phyloP scores from a whole-genome alignment of 2,113 vertebrate species.

The Nerophis ophidion region DNA sequence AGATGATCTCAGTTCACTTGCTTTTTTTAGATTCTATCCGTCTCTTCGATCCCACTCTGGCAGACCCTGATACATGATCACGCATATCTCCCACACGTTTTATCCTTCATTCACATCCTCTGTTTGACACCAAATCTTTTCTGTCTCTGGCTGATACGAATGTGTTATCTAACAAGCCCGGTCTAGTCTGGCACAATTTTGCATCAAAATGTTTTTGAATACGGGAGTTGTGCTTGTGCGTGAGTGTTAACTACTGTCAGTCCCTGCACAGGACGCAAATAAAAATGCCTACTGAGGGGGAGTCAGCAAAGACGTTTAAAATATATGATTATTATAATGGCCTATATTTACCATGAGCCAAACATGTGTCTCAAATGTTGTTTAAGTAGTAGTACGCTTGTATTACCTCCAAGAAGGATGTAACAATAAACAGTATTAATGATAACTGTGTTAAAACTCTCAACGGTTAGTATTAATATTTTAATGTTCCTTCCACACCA shows the following conservation, averaged over 20 bases:
- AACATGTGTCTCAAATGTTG: conserved; percentile 30
- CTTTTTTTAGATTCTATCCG: conserved; percentile 12
- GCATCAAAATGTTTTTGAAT: conserved; percentile 19
- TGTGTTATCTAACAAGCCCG: conserved; percentile 39
- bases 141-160: conserved; percentile 17
- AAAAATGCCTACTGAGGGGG: conserved; percentile 22
- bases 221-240: neutral
- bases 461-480: no score
- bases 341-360: conserved; percentile 40
- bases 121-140: conserved; percentile 4
- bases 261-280: conserved; percentile 13
- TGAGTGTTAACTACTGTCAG: conserved; percentile 22
- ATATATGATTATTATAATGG: conserved; percentile 45
- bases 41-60: conserved; percentile 23
- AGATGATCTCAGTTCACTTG: neutral
- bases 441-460: no score
- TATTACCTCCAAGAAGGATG: no score
- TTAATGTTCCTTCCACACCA: no score
- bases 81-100: conserved; percentile 18
- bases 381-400: no score
- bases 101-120: conserved; percentile 11
- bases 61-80: conserved; percentile 37
- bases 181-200: conserved; percentile 12
- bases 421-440: no score
- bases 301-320: conserved; percentile 36